Evolutionary conservation across 2,113 vertebrate genomes (phyloP).

Genomic region (Condylura cristata): DNA sequence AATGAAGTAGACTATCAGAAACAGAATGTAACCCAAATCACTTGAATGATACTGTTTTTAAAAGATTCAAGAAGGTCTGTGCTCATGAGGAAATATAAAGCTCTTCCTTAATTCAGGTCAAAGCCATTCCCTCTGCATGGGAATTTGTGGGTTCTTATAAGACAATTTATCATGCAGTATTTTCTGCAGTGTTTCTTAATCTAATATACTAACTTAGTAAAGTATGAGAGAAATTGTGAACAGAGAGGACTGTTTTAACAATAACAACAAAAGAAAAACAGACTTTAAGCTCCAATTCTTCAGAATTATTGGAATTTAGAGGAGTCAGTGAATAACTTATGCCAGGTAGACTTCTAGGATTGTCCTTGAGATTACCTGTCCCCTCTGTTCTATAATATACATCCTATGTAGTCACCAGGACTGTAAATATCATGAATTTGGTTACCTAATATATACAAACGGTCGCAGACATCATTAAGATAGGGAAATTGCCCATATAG

Average conservation of each 20-base stretch:
- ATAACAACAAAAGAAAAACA: background rate
- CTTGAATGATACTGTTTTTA: background rate
- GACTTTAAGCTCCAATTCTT: background rate
- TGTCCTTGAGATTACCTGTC: background rate
- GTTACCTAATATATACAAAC: background rate
- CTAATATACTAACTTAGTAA: constrained; percentile 19
- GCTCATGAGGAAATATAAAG: background rate
- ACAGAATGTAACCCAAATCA: background rate
- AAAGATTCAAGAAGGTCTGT: background rate
- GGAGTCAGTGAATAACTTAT: background rate
- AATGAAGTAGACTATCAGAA: background rate
- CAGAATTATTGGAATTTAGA: constrained; percentile 18
- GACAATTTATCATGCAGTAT: background rate
- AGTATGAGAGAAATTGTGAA: background rate
- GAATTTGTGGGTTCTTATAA: background rate
- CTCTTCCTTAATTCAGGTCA: background rate
- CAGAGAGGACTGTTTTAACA: background rate
- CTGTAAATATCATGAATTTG: background rate
- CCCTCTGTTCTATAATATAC: background rate
- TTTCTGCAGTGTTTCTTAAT: background rate
- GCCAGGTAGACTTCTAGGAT: background rate
- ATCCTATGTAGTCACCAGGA: background rate
- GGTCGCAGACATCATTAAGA: background rate
- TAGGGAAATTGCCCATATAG: background rate
- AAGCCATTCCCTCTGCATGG: background rate